Evolutionary conservation across 2,113 vertebrate genomes (phyloP).

Genomic region (Chionis minor): DNA sequence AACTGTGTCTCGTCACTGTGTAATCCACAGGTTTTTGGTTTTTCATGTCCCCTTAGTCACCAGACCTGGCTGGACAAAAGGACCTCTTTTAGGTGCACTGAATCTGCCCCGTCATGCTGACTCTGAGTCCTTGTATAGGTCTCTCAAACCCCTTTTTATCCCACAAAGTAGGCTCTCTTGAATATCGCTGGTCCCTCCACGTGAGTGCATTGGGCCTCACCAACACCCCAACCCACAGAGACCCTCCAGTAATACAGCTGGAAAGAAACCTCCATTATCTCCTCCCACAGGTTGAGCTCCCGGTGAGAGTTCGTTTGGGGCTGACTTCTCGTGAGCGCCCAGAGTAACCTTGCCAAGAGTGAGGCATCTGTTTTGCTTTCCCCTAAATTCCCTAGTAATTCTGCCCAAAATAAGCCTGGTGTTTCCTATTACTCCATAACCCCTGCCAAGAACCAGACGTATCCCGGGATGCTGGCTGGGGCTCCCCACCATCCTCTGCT

Average conservation of each 20-base stretch:
- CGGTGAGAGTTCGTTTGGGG: neutral
- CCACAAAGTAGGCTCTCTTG: neutral
- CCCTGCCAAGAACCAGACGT: neutral
- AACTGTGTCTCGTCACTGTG: neutral
- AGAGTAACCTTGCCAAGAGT: neutral
- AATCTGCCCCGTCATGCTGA: neutral
- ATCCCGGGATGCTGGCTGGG: neutral
- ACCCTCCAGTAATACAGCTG: fast-evolving
- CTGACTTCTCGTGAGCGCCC: neutral
- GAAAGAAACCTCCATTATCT: neutral
- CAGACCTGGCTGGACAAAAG: neutral
- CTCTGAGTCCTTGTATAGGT: neutral
- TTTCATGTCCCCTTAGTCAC: neutral
- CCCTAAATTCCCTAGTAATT: neutral
- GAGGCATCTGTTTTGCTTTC: neutral
- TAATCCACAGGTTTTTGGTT: neutral
- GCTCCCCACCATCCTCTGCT: neutral
- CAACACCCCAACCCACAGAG: neutral
- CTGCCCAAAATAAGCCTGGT: neutral
- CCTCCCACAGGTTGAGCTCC: neutral
- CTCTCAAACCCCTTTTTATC: neutral
- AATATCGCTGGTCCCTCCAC: neutral
- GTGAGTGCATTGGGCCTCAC: neutral
- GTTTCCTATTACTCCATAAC: neutral
- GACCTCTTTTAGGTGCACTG: neutral